Percentiles rank a stretch among this genome's conserved stretches.
These are phyloP conservation scores for Tuta absoluta DNA, from an alignment of 2,888 invertebrate genomes.

Conservation along the genomic window DNA sequence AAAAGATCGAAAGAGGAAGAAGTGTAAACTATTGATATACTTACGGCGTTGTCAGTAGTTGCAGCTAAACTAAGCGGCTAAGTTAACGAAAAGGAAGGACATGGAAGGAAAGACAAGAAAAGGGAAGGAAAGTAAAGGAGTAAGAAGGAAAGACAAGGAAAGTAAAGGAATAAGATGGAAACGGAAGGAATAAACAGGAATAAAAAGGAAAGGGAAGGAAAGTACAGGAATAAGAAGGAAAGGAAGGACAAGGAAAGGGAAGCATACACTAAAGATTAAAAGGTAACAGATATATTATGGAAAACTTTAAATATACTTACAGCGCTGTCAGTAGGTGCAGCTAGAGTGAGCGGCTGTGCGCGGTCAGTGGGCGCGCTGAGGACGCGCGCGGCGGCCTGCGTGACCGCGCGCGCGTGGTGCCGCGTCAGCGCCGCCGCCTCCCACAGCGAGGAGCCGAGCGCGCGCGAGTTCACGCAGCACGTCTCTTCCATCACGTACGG, in stretches of 20 bases:
- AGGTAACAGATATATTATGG: background rate
- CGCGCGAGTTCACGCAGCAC: slow-evolving; percentile 89
- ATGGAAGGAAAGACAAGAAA: background rate
- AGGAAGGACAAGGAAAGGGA: background rate
- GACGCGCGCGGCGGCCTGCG: slow-evolving; percentile 81
- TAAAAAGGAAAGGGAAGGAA: background rate
- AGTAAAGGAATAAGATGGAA: too few relatives aligned
- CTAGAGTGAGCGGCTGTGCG: slow-evolving; percentile 33
- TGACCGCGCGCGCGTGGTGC: slow-evolving; percentile 82
- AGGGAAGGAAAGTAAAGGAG: background rate
- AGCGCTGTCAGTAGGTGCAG: slow-evolving; percentile 30
- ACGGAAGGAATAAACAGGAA: background rate
- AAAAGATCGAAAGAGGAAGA: too few relatives aligned
- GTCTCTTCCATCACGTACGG: slow-evolving; percentile 92
- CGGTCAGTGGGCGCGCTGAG: slow-evolving; percentile 38
- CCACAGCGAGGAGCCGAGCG: slow-evolving; percentile 95
- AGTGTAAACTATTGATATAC: too few relatives aligned
- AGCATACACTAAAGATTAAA: background rate
- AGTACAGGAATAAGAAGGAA: background rate
- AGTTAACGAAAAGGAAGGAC: background rate
- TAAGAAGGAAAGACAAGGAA: background rate
- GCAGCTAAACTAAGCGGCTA: background rate
- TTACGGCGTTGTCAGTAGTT: too few relatives aligned
- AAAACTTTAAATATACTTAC: background rate
- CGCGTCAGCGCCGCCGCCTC: slow-evolving; percentile 88